Percentiles rank a stretch among this genome's conserved stretches.
These are phyloP conservation scores for Danionella dracula DNA, from an alignment of 2,797 vertebrate genomes.

Conservation along the genomic window DNA sequence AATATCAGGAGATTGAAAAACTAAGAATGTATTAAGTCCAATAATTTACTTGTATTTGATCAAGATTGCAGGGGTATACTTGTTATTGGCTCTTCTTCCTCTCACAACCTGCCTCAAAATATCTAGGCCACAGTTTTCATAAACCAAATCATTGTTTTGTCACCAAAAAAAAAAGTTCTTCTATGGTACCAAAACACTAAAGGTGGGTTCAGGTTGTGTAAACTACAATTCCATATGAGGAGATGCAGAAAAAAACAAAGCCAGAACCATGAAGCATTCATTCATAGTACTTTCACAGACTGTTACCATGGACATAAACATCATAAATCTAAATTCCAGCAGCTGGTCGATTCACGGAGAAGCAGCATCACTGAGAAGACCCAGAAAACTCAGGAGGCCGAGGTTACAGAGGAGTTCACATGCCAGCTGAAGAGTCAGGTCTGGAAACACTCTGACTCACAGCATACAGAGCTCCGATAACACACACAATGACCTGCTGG, in stretches of 20 bases:
- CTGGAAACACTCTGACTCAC: neutral
- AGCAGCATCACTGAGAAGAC: conserved; percentile 15
- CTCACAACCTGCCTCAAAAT: neutral
- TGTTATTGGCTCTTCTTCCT: neutral
- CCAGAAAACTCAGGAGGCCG: conserved; percentile 6
- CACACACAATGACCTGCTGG: neutral
- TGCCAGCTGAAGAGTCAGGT: conserved; percentile 22
- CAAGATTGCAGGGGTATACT: neutral
- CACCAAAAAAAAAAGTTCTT: too few relatives aligned
- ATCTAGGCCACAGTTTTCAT: conserved; percentile 21
- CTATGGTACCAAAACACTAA: neutral
- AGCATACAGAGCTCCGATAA: neutral
- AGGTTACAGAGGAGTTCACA: conserved; percentile 6
- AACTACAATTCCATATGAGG: neutral
- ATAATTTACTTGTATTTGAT: too few relatives aligned
- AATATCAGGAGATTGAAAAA: too few relatives aligned
- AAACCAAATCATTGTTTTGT: neutral
- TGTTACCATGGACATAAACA: conserved; percentile 40
- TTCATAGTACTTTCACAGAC: conserved; percentile 24
- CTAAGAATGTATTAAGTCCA: too few relatives aligned
- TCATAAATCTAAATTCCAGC: conserved; percentile 37
- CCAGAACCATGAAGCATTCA: neutral
- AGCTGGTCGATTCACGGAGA: conserved; percentile 33
- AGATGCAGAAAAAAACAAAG: neutral
- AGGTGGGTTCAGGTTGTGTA: neutral